A percentile compares a stretch with the other conserved stretches of the same genome.
Evolutionary conservation across 2,888 invertebrate species (phyloP).

Genomic region (Nomada lathburiana): DNA sequence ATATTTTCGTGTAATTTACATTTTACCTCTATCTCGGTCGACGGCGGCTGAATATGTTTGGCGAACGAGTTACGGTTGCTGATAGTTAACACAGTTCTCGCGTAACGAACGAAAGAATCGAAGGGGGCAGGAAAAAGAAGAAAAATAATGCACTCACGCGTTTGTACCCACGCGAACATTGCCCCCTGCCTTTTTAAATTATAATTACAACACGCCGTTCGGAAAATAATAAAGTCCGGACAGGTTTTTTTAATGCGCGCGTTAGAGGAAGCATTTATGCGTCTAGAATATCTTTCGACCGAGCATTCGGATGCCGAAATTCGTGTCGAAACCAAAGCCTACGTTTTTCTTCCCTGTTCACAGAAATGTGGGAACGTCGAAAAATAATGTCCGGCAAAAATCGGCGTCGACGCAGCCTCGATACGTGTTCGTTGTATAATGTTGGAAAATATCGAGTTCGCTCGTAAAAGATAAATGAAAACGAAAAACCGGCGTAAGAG

Average conservation of each 20-base stretch:
- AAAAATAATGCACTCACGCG: background rate
- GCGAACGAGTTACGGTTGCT: background rate
- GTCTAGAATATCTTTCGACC: background rate
- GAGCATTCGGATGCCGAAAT: background rate
- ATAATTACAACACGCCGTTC: background rate
- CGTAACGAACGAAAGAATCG: background rate
- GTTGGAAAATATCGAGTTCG: constrained; percentile 14
- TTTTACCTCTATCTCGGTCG: background rate
- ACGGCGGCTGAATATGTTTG: constrained; percentile 9
- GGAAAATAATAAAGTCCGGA: background rate
- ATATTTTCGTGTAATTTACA: constrained; percentile 37
- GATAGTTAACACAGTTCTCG: constrained; percentile 19
- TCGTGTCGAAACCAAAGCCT: background rate
- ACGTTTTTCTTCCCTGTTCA: background rate
- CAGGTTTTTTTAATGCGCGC: background rate
- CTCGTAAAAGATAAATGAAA: constrained; percentile 35
- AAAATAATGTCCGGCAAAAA: background rate
- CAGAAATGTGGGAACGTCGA: no score
- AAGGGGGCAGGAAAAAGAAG: no score
- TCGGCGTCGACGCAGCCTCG: background rate
- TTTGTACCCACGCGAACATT: background rate
- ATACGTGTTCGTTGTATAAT: constrained; percentile 11
- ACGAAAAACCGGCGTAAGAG: constrained; percentile 15
- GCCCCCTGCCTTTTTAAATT: background rate
- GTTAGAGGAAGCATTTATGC: background rate